Evolutionary conservation across 2,888 invertebrate species (phyloP).

Genomic region (Dexiosoma caninum): DNA sequence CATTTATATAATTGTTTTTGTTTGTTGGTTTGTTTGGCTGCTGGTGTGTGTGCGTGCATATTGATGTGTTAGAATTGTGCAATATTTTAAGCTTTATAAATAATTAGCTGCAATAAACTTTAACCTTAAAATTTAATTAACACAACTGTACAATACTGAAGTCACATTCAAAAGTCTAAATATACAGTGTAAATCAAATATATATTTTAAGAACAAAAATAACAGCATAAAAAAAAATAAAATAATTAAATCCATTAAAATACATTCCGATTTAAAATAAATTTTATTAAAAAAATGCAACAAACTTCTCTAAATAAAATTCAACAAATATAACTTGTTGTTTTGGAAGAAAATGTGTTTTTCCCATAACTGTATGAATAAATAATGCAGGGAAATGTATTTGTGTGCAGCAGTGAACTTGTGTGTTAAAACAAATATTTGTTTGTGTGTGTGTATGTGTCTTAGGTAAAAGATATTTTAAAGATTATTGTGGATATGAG

Average conservation of each 20-base stretch:
- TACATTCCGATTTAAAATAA: too few relatives aligned
- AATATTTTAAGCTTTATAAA: slow-evolving; percentile 54
- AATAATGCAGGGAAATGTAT: slow-evolving; percentile 21
- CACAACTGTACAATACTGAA: slow-evolving; percentile 50
- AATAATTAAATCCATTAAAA: background rate
- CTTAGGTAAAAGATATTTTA: slow-evolving; percentile 34
- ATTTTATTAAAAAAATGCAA: too few relatives aligned
- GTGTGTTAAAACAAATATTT: slow-evolving; percentile 35
- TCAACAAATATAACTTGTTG: too few relatives aligned
- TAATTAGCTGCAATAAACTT: slow-evolving; percentile 60
- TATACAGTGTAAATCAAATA: background rate
- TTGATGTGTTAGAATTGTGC: slow-evolving; percentile 11
- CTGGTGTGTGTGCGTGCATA: too few relatives aligned
- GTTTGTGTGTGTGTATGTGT: slow-evolving; percentile 3
- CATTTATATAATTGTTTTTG: background rate
- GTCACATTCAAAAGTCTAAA: background rate
- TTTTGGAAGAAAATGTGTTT: background rate
- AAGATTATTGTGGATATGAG: slow-evolving; percentile 20
- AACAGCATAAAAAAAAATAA: background rate
- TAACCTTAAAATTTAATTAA: slow-evolving; percentile 63
- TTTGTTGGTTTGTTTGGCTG: background rate
- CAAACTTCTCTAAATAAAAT: background rate
- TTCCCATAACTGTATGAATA: background rate
- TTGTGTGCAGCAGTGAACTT: background rate
- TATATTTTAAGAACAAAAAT: background rate